Percentiles rank a stretch among this genome's conserved stretches.
These are phyloP conservation scores for Carassius carassius DNA, from an alignment of 2,113 vertebrate species.

Conservation along the genomic window DNA sequence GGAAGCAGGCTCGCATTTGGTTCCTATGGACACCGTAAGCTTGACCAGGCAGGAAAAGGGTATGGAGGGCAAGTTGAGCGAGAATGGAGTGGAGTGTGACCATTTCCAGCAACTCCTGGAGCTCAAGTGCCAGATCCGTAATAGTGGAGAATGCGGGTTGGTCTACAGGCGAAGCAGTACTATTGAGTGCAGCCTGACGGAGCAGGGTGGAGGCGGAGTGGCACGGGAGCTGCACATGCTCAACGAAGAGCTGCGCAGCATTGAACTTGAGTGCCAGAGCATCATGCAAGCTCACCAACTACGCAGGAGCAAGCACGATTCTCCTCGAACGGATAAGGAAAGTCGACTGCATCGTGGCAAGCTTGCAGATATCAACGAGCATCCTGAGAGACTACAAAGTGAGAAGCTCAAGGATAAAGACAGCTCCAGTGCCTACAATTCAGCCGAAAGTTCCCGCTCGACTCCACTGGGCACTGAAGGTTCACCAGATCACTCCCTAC, in stretches of 20 bases:
- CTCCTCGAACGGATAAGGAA: conserved; percentile 60
- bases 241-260: conserved; percentile 92
- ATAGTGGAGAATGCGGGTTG: conserved; percentile 85
- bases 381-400: conserved; percentile 82
- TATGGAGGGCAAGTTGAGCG: conserved; percentile 63
- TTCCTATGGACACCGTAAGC: conserved; percentile 66
- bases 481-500: conserved; percentile 88
- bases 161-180: conserved; percentile 90
- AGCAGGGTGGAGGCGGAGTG: conserved; percentile 76
- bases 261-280: conserved; percentile 93
- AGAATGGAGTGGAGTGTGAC: conserved; percentile 76
- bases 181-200: conserved; percentile 83
- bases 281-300: conserved; percentile 93
- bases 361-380: conserved; percentile 86
- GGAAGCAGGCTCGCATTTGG: conserved; percentile 6
- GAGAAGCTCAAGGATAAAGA: conserved; percentile 80
- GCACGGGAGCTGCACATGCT: conserved; percentile 91
- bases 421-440: conserved; percentile 95
- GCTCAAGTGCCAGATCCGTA: conserved; percentile 92
- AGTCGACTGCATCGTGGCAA: conserved; percentile 70
- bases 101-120: conserved; percentile 89
- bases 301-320: conserved; percentile 77
- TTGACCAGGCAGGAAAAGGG: conserved; percentile 69
- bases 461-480: conserved; percentile 84
- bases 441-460: conserved; percentile 90